Evolutionary conservation across 2,113 vertebrate genomes (phyloP).

Genomic region (Lophura nycthemera): DNA sequence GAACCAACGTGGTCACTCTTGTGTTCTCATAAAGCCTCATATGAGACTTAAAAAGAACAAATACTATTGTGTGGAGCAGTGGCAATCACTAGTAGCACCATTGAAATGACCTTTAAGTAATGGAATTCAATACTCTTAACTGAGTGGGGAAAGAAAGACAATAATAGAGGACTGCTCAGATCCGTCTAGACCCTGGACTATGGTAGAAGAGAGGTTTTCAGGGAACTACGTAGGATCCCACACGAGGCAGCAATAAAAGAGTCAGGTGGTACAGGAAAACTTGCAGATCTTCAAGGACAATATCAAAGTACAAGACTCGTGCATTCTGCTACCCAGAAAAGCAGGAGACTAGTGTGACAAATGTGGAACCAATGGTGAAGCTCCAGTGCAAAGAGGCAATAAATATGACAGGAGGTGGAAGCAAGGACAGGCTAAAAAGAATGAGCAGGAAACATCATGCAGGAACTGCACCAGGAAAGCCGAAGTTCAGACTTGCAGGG

Average conservation of each 20-base stretch:
- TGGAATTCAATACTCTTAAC: not conserved
- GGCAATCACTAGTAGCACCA: not conserved
- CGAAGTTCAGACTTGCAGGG: not conserved
- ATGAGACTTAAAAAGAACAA: not conserved
- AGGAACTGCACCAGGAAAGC: not conserved
- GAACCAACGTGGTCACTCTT: not conserved
- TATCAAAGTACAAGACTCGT: not conserved
- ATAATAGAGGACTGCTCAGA: not conserved
- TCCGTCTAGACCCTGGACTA: not conserved
- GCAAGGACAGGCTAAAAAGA: not conserved
- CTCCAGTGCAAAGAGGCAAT: not conserved
- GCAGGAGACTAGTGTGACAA: not conserved
- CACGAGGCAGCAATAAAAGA: not conserved
- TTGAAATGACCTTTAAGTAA: not conserved
- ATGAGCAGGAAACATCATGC: not conserved
- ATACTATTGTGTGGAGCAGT: not conserved
- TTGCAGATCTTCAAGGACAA: not conserved
- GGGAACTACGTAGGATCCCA: not conserved
- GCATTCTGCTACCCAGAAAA: not conserved
- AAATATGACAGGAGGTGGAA: not conserved
- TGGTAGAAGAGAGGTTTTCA: not conserved
- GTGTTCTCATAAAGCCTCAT: not conserved
- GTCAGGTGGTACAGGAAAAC: not conserved
- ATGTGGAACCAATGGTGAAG: not conserved
- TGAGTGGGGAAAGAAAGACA: not conserved